These are phyloP conservation scores for Hirtodrosophila cameraria DNA, from an alignment of 2,888 invertebrate species.

Conservation along the genomic window DNA sequence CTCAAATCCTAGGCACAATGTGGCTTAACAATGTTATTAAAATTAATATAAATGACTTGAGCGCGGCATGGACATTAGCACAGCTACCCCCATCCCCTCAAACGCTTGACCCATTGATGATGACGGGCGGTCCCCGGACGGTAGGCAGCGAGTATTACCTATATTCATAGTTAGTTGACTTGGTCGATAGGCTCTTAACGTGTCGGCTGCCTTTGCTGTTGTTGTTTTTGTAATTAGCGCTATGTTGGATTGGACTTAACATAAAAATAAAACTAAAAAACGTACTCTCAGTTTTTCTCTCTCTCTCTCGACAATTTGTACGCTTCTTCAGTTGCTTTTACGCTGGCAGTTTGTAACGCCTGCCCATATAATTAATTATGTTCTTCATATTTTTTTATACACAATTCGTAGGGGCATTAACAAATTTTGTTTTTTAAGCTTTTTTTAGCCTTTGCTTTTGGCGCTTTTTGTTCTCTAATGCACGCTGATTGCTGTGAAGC, in stretches of 20 bases:
- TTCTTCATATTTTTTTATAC: constrained; percentile 29
- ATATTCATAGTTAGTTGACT: constrained; percentile 1
- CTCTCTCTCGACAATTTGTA: constrained; percentile 29
- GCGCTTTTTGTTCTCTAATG: constrained; percentile 31
- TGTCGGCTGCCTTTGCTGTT: constrained; percentile 37
- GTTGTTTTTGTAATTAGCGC: constrained; percentile 68
- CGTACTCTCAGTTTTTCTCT: constrained; percentile 32
- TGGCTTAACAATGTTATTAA: constrained; percentile 79
- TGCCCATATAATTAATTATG: constrained; percentile 67
- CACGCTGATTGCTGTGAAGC: constrained; percentile 54
- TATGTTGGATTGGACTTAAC: constrained; percentile 15
- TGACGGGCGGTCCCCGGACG: constrained; percentile 30
- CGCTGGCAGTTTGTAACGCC: constrained; percentile 51
- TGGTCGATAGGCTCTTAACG: constrained; percentile 21
- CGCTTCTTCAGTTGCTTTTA: constrained; percentile 57
- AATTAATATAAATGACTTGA: constrained; percentile 79
- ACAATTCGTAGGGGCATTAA: constrained; percentile 16
- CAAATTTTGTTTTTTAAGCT: constrained; percentile 31
- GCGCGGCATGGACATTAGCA: constrained; percentile 45
- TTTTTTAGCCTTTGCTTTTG: constrained; percentile 15
- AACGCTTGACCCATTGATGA: constrained; percentile 13
- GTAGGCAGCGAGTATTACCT: constrained; percentile 12
- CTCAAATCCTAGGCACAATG: constrained; percentile 40
- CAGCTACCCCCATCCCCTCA: constrained; percentile 1
- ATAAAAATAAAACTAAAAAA: constrained; percentile 32